Evolutionary conservation across 2,888 invertebrate genomes (phyloP), one percentile per base, ranked within the genome.

Genomic region (Callyntrura guangdongensis): DNA sequence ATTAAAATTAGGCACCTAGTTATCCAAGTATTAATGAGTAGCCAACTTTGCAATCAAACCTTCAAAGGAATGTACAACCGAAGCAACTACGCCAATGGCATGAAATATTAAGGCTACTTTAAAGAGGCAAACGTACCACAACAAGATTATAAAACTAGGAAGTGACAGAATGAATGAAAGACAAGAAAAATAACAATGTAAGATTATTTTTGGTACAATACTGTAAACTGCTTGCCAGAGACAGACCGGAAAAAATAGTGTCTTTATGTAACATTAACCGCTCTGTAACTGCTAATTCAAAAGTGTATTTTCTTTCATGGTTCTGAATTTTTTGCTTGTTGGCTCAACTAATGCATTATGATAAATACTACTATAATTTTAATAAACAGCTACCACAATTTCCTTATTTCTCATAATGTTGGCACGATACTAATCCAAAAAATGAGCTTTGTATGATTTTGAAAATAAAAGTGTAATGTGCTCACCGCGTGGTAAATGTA

Each of bases 191-290:
- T 12, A 61, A 59, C 14, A 69, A 47, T 47, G 17, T 45, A 45
- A 17, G n/a, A 45, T 61, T 20, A 72, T 72, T 72, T 22, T 72
- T 72, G 72, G 72, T 45, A 36, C 36, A 47, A 72, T 45, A 2
- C 45, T 12, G 17, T 6, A 56, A 77, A 59, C 59, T 77, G 27
- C 81, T 87, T 87, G 81, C 22, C 81, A 81, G 53, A 27, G 56
- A 11, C 36, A 82, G 56, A 83, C 88, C 88, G 88, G 88, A 88
- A 88, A 88, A 88, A 82, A 45, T 61, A 82, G 61, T 59, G 61
- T 20, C 72, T 74, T 88, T 72, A 36, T 36, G 36, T 36, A 59
- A 59, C 74, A 74, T 69, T 81, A 86, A 61, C 56, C 20, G 49
- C 22, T 36, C 36, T 61, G 27, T 45, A 87, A 27, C 81, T 53